These are phyloP conservation scores for Myzus persicae DNA, from an alignment of 1,140 invertebrate genomes.

Conservation along the genomic window DNA sequence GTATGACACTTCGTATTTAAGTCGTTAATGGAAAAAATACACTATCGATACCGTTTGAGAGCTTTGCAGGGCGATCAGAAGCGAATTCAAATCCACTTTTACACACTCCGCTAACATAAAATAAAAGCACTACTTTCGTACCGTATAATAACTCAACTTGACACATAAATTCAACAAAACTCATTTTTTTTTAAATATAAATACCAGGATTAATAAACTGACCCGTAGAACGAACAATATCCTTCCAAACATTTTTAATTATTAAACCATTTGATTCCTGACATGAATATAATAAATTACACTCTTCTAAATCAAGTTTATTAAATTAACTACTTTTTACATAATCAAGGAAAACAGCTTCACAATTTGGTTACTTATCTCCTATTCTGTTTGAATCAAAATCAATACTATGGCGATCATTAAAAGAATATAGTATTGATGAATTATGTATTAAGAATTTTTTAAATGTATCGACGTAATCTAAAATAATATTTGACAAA, in stretches of 20 bases:
- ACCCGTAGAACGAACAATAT: neutral
- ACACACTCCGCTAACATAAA: neutral
- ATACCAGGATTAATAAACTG: neutral
- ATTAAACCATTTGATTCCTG: neutral
- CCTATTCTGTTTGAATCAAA: too few relatives aligned
- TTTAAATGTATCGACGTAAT: too few relatives aligned
- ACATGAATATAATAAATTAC: too few relatives aligned
- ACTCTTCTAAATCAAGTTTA: too few relatives aligned
- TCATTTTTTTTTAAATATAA: neutral
- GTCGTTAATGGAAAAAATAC: constrained; percentile 37
- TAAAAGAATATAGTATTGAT: too few relatives aligned
- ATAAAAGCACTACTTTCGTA: neutral
- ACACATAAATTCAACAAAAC: neutral
- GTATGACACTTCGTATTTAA: constrained; percentile 8
- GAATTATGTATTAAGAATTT: too few relatives aligned
- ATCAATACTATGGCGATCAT: too few relatives aligned
- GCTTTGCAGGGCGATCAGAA: neutral
- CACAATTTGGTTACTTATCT: too few relatives aligned
- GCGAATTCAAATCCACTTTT: neutral
- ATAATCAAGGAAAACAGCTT: too few relatives aligned
- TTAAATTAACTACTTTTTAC: too few relatives aligned
- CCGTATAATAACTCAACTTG: neutral
- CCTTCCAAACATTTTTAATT: neutral
- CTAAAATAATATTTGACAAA: too few relatives aligned
- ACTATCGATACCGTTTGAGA: neutral